These are phyloP conservation scores for Turdus rufiventris DNA, from an alignment of 2,113 vertebrate species.

Conservation along the genomic window DNA sequence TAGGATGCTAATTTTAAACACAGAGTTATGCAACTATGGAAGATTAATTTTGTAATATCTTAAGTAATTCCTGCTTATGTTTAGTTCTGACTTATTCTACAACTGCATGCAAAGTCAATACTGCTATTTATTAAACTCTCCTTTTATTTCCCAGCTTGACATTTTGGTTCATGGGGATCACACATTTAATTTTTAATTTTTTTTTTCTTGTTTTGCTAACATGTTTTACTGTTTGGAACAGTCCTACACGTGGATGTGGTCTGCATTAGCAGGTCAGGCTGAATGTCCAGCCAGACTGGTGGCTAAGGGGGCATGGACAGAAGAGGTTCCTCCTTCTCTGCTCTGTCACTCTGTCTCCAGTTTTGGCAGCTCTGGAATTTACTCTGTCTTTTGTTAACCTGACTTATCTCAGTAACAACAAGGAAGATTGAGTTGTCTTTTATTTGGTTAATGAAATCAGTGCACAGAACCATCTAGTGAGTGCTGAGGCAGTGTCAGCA, in stretches of 20 bases:
- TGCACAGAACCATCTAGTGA: not conserved
- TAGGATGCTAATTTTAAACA: not conserved
- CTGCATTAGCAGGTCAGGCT: not conserved
- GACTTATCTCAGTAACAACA: not conserved
- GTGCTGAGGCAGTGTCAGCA: not conserved
- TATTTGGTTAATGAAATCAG: not conserved
- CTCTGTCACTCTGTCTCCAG: not conserved
- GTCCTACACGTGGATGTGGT: not conserved
- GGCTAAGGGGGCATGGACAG: not conserved
- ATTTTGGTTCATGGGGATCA: not conserved
- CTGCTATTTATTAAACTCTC: conserved; percentile 14
- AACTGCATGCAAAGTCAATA: not conserved
- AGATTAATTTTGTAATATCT: not conserved
- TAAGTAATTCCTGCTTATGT: not conserved
- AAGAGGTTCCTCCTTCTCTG: not conserved
- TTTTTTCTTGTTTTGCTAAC: not conserved
- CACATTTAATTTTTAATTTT: not conserved
- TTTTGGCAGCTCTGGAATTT: not conserved
- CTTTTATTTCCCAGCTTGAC: not conserved
- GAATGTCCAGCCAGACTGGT: not conserved
- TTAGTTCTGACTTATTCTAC: not conserved
- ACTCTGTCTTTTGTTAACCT: not conserved
- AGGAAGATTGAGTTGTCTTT: not conserved
- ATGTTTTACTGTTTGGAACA: not conserved
- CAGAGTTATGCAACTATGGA: not conserved